Evolutionary conservation across 2,797 vertebrate species (phyloP).

Genomic region (Lithobates pipiens): DNA sequence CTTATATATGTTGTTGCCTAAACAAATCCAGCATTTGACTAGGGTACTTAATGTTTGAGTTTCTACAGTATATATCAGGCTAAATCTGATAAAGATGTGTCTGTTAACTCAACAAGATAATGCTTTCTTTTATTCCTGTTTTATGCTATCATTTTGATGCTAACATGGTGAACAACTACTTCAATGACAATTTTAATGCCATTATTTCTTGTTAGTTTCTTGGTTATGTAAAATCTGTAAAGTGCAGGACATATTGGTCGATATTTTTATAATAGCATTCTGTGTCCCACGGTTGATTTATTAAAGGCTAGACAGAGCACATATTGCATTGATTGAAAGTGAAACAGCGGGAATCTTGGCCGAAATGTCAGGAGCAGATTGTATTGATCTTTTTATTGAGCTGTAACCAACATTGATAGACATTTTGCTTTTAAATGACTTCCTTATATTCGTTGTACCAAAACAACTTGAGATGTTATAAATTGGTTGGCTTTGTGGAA

Average conservation of each 20-base stretch:
- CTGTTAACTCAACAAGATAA: too few species aligned
- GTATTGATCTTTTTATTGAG: constrained; percentile 13
- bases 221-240: not conserved
- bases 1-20: not conserved
- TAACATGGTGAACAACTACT: not conserved
- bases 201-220: not conserved
- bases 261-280: not conserved
- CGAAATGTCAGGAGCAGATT: constrained; percentile 7
- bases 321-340: constrained; percentile 19
- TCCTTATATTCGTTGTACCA: not conserved
- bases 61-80: not conserved
- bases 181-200: not conserved
- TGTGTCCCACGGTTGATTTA: not conserved
- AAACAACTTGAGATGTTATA: not conserved
- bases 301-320: constrained; percentile 10
- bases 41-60: not conserved
- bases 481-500: not conserved
- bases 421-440: not conserved
- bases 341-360: not conserved
- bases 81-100: not conserved
- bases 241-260: not conserved
- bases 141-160: too few species aligned
- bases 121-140: too few species aligned
- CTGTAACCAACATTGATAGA: not conserved
- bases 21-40: not conserved